Evolutionary conservation across 2,113 vertebrate species (phyloP).

Genomic region (Paedocypris sp.): DNA sequence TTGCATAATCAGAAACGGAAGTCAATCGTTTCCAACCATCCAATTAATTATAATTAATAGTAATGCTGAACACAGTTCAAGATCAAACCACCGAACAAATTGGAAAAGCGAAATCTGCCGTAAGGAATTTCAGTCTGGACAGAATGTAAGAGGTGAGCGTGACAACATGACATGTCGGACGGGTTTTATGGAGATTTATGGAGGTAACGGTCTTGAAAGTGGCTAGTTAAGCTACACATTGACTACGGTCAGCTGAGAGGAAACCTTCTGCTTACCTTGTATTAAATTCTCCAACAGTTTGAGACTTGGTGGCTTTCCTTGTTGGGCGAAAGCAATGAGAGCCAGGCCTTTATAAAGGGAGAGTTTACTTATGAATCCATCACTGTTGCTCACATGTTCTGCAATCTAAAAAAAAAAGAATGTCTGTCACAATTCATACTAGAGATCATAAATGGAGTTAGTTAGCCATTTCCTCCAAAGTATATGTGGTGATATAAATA

Average conservation of each 20-base stretch:
- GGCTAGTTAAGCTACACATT: conserved; percentile 41
- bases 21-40: too few species aligned
- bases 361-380: conserved; percentile 60
- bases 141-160: background rate
- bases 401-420: conserved; percentile 51
- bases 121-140: background rate
- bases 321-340: conserved; percentile 62
- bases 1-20: too few species aligned
- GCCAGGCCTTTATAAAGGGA: conserved; percentile 60
- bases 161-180: background rate
- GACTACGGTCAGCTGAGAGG: conserved; percentile 7
- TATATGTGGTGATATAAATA: too few species aligned
- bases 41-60: too few species aligned
- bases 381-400: conserved; percentile 50
- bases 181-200: background rate
- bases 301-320: conserved; percentile 63
- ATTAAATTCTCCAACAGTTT: conserved; percentile 62
- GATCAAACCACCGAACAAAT: background rate
- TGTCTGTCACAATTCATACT: too few species aligned
- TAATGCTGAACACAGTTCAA: too few species aligned
- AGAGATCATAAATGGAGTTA: too few species aligned
- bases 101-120: background rate
- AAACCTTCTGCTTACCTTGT: conserved; percentile 49
- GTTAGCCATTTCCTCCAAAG: too few species aligned
- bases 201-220: conserved; percentile 19